Conservation (phyloP, 2,888 invertebrate species). For the Drosophila subquinaria region DNA sequence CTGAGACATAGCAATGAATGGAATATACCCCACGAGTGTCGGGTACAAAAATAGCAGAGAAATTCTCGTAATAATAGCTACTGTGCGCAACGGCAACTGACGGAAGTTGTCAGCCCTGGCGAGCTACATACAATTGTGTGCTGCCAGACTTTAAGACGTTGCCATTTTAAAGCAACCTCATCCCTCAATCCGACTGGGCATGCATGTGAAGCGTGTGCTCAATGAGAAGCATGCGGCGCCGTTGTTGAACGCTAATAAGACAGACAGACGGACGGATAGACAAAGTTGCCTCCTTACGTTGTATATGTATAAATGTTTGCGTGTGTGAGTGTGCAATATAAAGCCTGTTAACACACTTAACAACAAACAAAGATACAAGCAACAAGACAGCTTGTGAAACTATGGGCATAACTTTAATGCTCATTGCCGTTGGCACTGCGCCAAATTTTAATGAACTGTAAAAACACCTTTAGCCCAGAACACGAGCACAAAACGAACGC, state of each 20-base stretch:
- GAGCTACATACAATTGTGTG: conserved; percentile 44
- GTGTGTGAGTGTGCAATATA: conserved; percentile 61
- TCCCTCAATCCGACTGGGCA: conserved; percentile 3
- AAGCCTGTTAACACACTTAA: conserved; percentile 81
- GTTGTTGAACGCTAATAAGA: conserved; percentile 72
- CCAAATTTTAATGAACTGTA: conserved; percentile 80
- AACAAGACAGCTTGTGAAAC: conserved; percentile 51
- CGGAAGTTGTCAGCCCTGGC: conserved; percentile 75
- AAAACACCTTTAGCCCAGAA: conserved; percentile 35
- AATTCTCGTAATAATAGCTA: conserved; percentile 54
- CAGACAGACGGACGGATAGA: conserved; percentile 34
- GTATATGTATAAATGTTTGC: conserved; percentile 18
- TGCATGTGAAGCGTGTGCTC: conserved; percentile 56
- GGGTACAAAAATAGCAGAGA: conserved; percentile 8
- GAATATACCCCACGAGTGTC: background rate
- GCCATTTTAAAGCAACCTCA: conserved; percentile 62
- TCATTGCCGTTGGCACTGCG: conserved; percentile 73
- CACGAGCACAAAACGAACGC: background rate
- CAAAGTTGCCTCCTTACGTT: conserved; percentile 26
- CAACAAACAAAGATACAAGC: conserved; percentile 71
- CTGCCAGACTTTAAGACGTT: conserved; percentile 45
- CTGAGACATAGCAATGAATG: too few species aligned
- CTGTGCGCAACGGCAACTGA: conserved; percentile 55
- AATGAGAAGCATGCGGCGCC: conserved; percentile 55
- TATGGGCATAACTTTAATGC: conserved; percentile 76